Conservation (phyloP, 2,888 invertebrate genomes). For the Magallana nippona region DNA sequence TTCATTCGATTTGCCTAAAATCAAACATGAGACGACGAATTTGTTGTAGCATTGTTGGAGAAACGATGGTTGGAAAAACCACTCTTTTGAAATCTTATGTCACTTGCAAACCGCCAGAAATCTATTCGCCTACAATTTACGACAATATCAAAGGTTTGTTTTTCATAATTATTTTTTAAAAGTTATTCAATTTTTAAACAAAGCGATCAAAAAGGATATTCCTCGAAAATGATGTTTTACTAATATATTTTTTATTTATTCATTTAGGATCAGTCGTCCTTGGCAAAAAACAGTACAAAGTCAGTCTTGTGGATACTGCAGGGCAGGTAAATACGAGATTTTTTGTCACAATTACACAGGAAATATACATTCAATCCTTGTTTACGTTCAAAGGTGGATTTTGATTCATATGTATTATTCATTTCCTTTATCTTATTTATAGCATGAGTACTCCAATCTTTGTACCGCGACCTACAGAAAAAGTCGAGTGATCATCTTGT, state of each 20-base stretch:
- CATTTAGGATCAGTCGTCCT: constrained; percentile 3
- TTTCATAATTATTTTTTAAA: background rate
- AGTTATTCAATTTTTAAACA: too few relatives aligned
- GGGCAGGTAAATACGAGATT: background rate
- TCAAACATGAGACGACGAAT: constrained; percentile 40
- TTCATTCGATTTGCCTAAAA: too few relatives aligned
- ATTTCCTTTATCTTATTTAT: background rate
- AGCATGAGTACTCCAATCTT: constrained; percentile 15
- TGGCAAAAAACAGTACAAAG: background rate
- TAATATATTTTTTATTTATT: background rate
- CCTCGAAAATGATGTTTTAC: background rate
- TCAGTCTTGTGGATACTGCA: background rate
- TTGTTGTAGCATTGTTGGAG: constrained; percentile 66
- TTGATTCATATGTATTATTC: background rate
- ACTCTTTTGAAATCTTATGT: constrained; percentile 21
- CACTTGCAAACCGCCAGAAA: background rate
- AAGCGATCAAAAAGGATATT: too few relatives aligned
- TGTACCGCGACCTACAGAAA: constrained; percentile 59
- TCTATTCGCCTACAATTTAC: constrained; percentile 54
- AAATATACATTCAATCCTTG: background rate
- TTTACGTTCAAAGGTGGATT: background rate
- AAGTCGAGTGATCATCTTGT: constrained; percentile 67
- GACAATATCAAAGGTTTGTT: constrained; percentile 61
- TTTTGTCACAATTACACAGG: background rate
- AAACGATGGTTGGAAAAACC: constrained; percentile 70